Conservation (phyloP, 2,113 vertebrate genomes). For the Triplophysa tibetana region DNA sequence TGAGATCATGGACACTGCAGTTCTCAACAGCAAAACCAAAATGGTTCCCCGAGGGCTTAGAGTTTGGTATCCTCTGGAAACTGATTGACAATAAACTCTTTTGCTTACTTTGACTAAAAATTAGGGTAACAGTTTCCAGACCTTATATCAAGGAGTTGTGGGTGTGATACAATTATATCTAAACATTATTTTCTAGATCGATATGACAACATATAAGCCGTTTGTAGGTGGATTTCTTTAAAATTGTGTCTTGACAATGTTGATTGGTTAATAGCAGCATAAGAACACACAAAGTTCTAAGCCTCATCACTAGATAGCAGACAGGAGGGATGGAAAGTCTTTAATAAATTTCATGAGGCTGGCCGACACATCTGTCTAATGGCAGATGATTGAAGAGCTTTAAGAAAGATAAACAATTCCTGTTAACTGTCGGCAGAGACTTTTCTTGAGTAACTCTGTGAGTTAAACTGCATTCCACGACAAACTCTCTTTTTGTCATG, state of each 20-base stretch:
- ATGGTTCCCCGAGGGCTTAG: constrained; percentile 23
- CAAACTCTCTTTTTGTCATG: not conserved
- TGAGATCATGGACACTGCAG: constrained; percentile 62
- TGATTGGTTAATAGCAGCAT: no score
- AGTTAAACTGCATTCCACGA: constrained; percentile 5
- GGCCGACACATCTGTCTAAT: no score
- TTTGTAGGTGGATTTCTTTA: no score
- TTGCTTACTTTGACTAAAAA: not conserved
- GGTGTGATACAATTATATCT: no score
- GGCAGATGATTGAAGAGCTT: not conserved
- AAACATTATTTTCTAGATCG: no score
- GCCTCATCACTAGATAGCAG: no score
- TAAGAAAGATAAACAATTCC: constrained; percentile 7
- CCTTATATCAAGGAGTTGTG: not conserved
- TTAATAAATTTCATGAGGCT: no score
- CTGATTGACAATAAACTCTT: constrained; percentile 2
- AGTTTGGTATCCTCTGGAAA: constrained; percentile 1
- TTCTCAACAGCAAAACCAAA: constrained; percentile 37
- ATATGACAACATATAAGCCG: no score
- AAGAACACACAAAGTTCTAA: no score
- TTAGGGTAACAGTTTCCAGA: not conserved
- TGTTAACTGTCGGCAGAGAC: constrained; percentile 6
- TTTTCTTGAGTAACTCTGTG: not conserved
- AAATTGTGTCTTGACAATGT: no score
- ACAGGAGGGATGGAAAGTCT: no score